Conservation (phyloP, 2,113 vertebrate species). For the Oryzias woworae region DNA sequence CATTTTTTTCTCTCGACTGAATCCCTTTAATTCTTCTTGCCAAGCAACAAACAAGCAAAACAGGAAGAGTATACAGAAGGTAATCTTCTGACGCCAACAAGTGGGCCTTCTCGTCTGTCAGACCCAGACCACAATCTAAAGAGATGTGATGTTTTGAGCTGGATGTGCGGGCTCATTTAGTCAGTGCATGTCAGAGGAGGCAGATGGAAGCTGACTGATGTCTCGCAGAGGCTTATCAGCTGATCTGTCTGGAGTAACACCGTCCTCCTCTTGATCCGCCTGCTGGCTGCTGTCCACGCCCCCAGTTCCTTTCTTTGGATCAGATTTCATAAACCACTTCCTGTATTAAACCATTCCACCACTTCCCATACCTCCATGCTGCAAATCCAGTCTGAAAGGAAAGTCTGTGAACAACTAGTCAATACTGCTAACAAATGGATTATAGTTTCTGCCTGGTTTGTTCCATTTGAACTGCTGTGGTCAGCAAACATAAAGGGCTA, state of each 20-base stretch:
- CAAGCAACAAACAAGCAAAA: conserved; percentile 34
- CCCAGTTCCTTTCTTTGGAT: conserved; percentile 49
- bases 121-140: conserved; percentile 49
- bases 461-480: no score
- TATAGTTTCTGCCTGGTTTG: no score
- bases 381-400: not conserved
- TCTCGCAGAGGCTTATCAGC: conserved; percentile 64
- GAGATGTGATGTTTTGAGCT: conserved; percentile 35
- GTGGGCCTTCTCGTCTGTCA: conserved; percentile 40
- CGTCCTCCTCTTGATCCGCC: conserved; percentile 52
- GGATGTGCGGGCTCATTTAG: conserved; percentile 14
- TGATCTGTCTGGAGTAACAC: conserved; percentile 68
- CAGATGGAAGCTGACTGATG: conserved; percentile 43
- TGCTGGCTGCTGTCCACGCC: conserved; percentile 55
- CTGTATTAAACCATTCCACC: conserved; percentile 49
- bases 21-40: conserved; percentile 22
- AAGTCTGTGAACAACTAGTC: not conserved
- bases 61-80: conserved; percentile 38
- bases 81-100: conserved; percentile 36
- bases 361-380: conserved; percentile 41
- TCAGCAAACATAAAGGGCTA: no score
- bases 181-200: conserved; percentile 13
- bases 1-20: conserved; percentile 3
- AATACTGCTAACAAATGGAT: not conserved
- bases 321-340: conserved; percentile 62